These are phyloP conservation scores for Nomada hirtipes DNA, from an alignment of 2,888 invertebrate genomes.

Conservation along the genomic window DNA sequence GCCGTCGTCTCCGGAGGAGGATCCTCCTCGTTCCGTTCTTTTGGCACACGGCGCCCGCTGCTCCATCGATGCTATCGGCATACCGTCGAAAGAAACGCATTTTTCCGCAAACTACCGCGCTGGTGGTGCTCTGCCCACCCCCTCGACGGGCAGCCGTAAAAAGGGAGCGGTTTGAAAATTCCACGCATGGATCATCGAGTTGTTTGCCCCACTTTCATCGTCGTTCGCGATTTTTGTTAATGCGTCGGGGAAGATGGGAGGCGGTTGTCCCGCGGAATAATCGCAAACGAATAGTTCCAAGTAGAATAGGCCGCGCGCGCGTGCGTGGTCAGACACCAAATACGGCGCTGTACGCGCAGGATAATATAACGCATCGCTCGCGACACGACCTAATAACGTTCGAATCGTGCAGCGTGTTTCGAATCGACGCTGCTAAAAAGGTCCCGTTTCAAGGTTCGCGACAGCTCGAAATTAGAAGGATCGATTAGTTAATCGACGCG, in stretches of 20 bases:
- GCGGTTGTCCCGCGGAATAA: too few relatives aligned
- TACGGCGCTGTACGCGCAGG: too few relatives aligned
- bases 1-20: not conserved
- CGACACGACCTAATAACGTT: too few relatives aligned
- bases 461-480: slow-evolving; percentile 51
- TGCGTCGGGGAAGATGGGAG: too few relatives aligned
- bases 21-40: slow-evolving; percentile 40
- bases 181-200: slow-evolving; percentile 10
- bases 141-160: slow-evolving; percentile 47
- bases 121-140: slow-evolving; percentile 48
- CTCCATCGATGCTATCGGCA: slow-evolving; percentile 66
- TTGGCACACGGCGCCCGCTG: slow-evolving; percentile 44
- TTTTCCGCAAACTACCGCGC: slow-evolving; percentile 65
- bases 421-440: not conserved
- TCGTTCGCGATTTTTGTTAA: not conserved
- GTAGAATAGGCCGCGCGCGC: too few relatives aligned
- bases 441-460: slow-evolving; percentile 51
- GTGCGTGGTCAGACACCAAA: too few relatives aligned
- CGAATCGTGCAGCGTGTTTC: not conserved
- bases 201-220: not conserved
- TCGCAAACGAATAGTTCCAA: too few relatives aligned
- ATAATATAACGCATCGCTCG: not conserved
- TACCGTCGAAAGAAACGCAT: slow-evolving; percentile 65
- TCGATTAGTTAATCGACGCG: slow-evolving; percentile 64
- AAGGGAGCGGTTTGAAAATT: slow-evolving; percentile 45